A percentile compares a stretch with the other conserved stretches of the same genome.
Conservation (phyloP, 2,888 invertebrate species). For the Pinctada fucata region DNA sequence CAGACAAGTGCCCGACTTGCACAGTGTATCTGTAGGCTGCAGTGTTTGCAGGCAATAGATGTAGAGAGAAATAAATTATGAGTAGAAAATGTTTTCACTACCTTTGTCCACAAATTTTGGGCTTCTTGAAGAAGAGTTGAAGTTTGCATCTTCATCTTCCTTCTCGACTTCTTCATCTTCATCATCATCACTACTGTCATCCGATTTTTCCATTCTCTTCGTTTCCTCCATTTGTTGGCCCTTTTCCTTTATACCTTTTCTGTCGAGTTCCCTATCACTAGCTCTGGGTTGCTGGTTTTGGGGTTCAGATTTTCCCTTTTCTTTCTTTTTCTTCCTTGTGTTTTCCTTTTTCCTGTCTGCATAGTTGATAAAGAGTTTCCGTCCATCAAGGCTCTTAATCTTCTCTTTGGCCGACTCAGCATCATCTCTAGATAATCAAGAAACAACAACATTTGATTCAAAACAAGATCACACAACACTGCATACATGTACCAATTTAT, state of each 20-base stretch:
- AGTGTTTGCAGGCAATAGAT: no score
- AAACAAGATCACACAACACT: not conserved
- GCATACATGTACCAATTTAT: no score
- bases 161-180: not conserved
- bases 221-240: constrained; percentile 14
- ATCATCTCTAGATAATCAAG: constrained; percentile 62
- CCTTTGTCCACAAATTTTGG: no score
- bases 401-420: constrained; percentile 64
- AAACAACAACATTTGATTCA: constrained; percentile 9
- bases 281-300: no score
- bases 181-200: constrained; percentile 26
- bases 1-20: no score
- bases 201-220: constrained; percentile 14
- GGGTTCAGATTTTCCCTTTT: not conserved
- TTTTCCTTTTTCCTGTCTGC: constrained; percentile 60
- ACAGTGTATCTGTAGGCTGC: no score
- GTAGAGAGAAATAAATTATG: no score
- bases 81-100: no score
- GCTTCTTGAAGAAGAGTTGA: no score
- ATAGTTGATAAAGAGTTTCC: constrained; percentile 56
- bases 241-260: constrained; percentile 27
- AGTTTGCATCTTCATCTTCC: not conserved
- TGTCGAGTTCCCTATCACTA: no score
- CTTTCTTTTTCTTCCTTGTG: constrained; percentile 35
- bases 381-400: constrained; percentile 57